Evolutionary conservation across 2,113 vertebrate species (phyloP).

Genomic region (Agelaius tricolor): DNA sequence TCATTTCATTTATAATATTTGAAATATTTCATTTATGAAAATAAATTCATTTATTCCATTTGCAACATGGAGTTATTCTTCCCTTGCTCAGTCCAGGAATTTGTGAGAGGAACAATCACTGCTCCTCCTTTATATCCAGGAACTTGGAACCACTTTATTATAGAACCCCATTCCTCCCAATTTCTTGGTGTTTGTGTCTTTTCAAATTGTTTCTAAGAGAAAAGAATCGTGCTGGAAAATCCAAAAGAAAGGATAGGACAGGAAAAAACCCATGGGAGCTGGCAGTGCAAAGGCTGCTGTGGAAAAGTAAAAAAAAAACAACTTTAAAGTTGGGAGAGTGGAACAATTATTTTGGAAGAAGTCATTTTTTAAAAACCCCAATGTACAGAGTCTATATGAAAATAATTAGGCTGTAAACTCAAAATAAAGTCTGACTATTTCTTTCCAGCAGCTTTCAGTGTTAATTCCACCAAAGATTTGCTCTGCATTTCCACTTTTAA

Average conservation of each 20-base stretch:
- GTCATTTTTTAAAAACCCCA: neutral
- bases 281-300: neutral
- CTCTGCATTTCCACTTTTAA: slow-evolving; percentile 50
- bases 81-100: neutral
- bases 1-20: no score
- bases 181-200: neutral
- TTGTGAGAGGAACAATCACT: neutral
- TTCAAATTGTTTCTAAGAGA: neutral
- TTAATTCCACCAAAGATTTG: slow-evolving; percentile 22
- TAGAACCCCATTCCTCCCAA: neutral
- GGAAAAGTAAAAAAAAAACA: neutral
- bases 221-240: neutral
- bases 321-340: neutral
- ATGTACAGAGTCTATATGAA: neutral
- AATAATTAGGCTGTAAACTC: slow-evolving; percentile 35
- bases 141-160: neutral
- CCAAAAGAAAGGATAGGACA: neutral
- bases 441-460: slow-evolving; percentile 43
- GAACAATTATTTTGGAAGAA: neutral
- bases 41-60: no score
- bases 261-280: neutral
- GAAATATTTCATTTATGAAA: no score
- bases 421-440: slow-evolving; percentile 45
- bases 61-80: neutral
- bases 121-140: neutral